phyloP scores from a whole-genome alignment of 2,888 invertebrate species.

The Heteromyza rotundicornis region DNA sequence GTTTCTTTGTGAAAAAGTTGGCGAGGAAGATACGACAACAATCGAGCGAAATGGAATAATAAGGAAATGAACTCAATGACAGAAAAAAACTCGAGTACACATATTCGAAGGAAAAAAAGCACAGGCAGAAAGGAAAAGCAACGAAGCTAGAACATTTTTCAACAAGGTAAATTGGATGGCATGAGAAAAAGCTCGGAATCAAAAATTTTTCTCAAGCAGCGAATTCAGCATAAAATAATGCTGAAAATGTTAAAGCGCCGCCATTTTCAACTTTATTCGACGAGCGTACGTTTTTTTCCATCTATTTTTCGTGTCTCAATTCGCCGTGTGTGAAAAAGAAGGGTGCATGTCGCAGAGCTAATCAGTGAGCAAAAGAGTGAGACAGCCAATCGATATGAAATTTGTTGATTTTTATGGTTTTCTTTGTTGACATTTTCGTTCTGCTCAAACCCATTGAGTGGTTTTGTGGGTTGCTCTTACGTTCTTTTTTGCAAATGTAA shows the following conservation, averaged over 20 bases:
- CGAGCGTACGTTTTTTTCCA: constrained; percentile 26
- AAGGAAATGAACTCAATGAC: constrained; percentile 1
- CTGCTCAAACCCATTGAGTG: background rate
- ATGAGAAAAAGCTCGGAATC: background rate
- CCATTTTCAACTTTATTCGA: constrained; percentile 34
- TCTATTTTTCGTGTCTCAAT: constrained; percentile 11
- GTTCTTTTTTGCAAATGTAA: background rate
- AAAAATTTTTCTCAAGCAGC: background rate
- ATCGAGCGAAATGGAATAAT: constrained; percentile 7
- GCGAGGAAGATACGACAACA: background rate
- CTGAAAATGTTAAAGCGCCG: constrained; percentile 27
- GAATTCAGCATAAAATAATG: background rate
- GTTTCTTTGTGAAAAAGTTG: constrained; percentile 17
- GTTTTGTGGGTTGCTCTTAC: background rate
- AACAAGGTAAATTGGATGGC: constrained; percentile 9
- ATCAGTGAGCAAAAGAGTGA: background rate
- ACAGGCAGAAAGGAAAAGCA: constrained; percentile 1
- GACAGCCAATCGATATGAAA: constrained; percentile 11
- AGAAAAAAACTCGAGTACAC: background rate
- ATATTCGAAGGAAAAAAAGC: constrained; percentile 1
- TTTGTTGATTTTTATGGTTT: constrained; percentile 35
- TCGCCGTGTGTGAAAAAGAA: constrained; percentile 21
- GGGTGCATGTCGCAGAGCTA: background rate
- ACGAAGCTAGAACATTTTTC: constrained; percentile 9
- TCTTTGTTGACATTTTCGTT: constrained; percentile 28